Base-by-base conservation (phyloP, 2,113 vertebrate genomes). In the Tonatia bakeri region DNA sequence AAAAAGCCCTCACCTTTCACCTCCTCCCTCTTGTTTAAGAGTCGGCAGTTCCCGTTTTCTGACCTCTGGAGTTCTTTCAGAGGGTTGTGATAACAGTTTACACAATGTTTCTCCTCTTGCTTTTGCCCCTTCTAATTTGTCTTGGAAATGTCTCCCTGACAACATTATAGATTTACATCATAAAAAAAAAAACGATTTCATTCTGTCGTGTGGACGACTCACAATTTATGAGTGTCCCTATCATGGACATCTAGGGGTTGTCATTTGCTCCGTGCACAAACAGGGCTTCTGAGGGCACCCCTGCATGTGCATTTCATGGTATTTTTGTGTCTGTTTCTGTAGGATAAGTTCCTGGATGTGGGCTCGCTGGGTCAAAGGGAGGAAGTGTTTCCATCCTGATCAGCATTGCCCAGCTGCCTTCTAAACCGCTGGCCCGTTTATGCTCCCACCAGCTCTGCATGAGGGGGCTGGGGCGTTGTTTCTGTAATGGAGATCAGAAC, bases 1-100 rank as follows among this genome's bases (percentile, higher is more conserved):
- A 45, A 4, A 16, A n/a, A 7, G 7, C 4, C 2, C 11, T 2
- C 5, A 0, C 0, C 3, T 22, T 2, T 54, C n/a, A 12, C 12
- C 19, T 26, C 36, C 28, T 9, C 7, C 4, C 5, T 31, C 61
- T 2, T 5, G 24, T 13, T 26, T 0, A 1, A 24, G 61, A 40
- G 15, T 1, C 22, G 33, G 45, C 9, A 1, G 26, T 67, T 67
- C 59, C 22, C 43, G 2, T 52, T 89, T 69, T n/a, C 54, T 72
- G 70, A 28, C 36, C 14, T n/a, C 82, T 4, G 47, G 20, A 22
- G n/a, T 19, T 43, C 85, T 69, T 50, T 12, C 38, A 3, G 17
- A 79, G 72, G 45, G 50, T 16, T 12, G 16, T 4, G 40, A 12
- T 88, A 45, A 11, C 7, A 36, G 7, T 19, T 52, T 38, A 31